Evolutionary conservation across 2,888 invertebrate genomes (phyloP).

Genomic region (Tigriopus californicus): DNA sequence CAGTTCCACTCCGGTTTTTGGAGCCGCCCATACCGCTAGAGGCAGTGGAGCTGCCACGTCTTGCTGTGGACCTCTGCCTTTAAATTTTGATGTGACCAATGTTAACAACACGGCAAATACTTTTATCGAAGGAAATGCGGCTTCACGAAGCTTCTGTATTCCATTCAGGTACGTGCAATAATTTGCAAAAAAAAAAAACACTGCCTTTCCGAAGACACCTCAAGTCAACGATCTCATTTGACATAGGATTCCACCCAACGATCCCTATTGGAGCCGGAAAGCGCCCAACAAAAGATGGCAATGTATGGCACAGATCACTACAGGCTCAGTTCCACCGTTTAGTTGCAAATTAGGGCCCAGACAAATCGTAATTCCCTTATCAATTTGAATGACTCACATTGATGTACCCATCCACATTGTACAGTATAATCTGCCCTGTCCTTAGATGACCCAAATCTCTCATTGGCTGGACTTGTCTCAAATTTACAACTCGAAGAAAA

Average conservation of each 20-base stretch:
- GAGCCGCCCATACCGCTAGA: neutral
- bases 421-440: too few species aligned
- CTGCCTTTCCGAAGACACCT: too few species aligned
- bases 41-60: neutral
- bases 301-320: neutral
- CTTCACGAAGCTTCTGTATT: neutral
- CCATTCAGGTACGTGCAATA: neutral
- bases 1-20: constrained; percentile 1
- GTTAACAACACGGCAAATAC: neutral
- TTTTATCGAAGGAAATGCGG: neutral
- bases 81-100: neutral
- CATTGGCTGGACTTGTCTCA: neutral
- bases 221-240: too few species aligned
- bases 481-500: neutral
- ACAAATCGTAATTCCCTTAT: neutral
- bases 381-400: too few species aligned
- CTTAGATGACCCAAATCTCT: neutral
- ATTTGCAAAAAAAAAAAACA: too few species aligned
- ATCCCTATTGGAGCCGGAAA: neutral
- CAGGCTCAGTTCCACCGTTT: neutral
- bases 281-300: neutral
- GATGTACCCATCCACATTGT: too few species aligned
- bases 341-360: neutral
- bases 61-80: neutral
- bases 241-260: neutral